Conservation (phyloP, 1,140 invertebrate species). For the Paraescarpia echinospica region DNA sequence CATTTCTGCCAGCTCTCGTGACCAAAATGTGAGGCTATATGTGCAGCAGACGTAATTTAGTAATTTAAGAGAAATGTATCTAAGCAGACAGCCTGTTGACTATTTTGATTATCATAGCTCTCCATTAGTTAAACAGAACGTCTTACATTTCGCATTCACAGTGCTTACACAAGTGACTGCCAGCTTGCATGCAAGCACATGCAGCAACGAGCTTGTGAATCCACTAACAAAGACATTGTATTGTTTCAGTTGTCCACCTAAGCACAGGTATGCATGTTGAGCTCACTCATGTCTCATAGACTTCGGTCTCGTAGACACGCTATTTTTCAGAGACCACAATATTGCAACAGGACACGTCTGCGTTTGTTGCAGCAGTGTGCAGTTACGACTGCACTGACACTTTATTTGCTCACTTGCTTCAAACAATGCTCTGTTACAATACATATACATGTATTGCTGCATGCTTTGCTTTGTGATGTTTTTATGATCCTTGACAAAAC, state of each 20-base stretch:
- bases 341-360: neutral
- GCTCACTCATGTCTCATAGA: neutral
- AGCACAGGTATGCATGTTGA: neutral
- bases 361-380: neutral
- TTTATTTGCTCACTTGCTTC: constrained; percentile 5
- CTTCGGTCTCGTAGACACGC: neutral
- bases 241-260: neutral
- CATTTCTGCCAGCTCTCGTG: no score
- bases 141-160: neutral
- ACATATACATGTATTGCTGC: neutral
- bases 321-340: neutral
- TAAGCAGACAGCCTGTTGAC: neutral
- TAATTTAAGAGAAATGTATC: no score
- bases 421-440: neutral
- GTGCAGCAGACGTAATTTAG: no score
- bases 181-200: neutral
- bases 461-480: neutral
- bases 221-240: neutral
- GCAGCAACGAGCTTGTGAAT: neutral
- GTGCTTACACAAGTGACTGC: neutral
- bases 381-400: neutral
- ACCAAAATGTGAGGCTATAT: no score
- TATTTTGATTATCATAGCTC: neutral
- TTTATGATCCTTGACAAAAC: neutral
- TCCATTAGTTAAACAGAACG: neutral